phyloP scores from a whole-genome alignment of 2,797 vertebrate genomes.

The Melanitta fusca region DNA sequence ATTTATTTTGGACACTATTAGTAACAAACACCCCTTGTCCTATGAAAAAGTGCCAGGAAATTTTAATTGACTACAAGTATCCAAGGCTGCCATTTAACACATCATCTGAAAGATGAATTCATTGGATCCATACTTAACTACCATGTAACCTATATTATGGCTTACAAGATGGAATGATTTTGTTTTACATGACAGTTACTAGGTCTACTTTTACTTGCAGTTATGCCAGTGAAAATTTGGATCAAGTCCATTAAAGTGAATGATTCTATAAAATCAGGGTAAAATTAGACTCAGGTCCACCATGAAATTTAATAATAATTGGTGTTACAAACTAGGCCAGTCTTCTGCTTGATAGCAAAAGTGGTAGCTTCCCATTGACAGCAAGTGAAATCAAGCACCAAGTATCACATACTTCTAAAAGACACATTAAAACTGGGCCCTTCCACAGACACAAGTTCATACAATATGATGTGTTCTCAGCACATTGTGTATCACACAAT shows the following conservation, averaged over 20 bases:
- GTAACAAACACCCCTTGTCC: not conserved
- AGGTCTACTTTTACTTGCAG: not conserved
- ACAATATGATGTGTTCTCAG: not conserved
- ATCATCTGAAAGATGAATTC: constrained; percentile 39
- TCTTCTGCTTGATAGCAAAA: not conserved
- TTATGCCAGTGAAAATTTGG: constrained; percentile 34
- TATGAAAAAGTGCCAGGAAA: constrained; percentile 39
- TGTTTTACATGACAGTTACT: constrained; percentile 55
- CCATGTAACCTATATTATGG: constrained; percentile 3
- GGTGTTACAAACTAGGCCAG: not conserved
- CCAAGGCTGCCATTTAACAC: constrained; percentile 13
- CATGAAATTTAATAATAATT: not conserved
- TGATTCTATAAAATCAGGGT: constrained; percentile 1
- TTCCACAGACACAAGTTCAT: not conserved
- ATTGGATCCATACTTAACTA: not conserved
- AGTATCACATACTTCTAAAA: not conserved
- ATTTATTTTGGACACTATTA: constrained; percentile 12
- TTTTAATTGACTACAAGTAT: constrained; percentile 45
- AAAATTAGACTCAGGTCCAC: constrained; percentile 25
- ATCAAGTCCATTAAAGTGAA: constrained; percentile 16
- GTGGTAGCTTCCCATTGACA: not conserved
- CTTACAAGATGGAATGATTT: constrained; percentile 53
- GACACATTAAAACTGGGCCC: not conserved
- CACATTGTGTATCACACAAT: no score
- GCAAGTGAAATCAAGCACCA: not conserved